These are phyloP conservation scores for Cloeon dipterum DNA, from an alignment of 2,888 invertebrate species.

Conservation along the genomic window DNA sequence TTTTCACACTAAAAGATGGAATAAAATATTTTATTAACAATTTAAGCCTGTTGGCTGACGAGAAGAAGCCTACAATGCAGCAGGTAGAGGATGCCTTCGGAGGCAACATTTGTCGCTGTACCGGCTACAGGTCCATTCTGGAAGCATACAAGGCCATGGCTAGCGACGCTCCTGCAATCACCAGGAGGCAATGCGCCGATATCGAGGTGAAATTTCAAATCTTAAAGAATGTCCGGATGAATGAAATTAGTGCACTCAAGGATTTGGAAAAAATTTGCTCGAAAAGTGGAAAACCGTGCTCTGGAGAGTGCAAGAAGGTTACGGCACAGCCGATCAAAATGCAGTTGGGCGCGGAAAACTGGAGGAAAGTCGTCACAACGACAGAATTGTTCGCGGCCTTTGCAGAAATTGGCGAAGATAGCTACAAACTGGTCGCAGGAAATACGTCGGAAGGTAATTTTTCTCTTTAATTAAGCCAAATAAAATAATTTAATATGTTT, in stretches of 20 bases:
- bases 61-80: constrained; percentile 12
- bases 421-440: background rate
- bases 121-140: constrained; percentile 52
- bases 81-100: constrained; percentile 26
- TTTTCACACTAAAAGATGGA: too few relatives aligned
- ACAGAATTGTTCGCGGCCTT: background rate
- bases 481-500: background rate
- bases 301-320: background rate
- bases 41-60: background rate
- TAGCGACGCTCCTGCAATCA: constrained; percentile 26
- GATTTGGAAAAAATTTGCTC: background rate
- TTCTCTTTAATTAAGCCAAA: background rate
- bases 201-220: constrained; percentile 23
- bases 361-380: background rate
- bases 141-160: constrained; percentile 59
- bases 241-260: too few relatives aligned
- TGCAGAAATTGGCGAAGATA: background rate
- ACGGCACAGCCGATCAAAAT: too few relatives aligned
- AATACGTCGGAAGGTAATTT: background rate
- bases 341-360: background rate
- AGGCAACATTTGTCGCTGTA: constrained; percentile 50
- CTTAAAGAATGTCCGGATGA: too few relatives aligned
- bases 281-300: background rate
- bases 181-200: constrained; percentile 20
- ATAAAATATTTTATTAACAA: too few relatives aligned